These are phyloP conservation scores for Tholera decimalis DNA, from an alignment of 2,888 invertebrate genomes.

Conservation along the genomic window DNA sequence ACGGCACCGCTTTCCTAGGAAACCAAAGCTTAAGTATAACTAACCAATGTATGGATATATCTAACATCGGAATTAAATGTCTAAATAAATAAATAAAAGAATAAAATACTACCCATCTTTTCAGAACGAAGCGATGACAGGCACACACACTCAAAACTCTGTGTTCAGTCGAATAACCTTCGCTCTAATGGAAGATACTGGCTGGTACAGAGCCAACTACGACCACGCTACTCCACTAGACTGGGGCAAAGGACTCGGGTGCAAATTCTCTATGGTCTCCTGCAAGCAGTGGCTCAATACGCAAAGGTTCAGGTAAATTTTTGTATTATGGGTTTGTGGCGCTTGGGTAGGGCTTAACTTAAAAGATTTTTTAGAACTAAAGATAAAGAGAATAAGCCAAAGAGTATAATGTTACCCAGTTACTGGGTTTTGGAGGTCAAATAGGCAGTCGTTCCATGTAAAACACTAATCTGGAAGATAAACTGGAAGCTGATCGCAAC, in stretches of 20 bases:
- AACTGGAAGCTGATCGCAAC: no score
- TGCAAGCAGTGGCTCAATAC: constrained; percentile 99
- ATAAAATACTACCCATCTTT: neutral
- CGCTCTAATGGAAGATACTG: constrained; percentile 99
- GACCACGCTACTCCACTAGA: constrained; percentile 96
- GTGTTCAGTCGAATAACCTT: constrained; percentile 98
- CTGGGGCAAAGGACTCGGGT: constrained; percentile 98
- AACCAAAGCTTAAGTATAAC: no score
- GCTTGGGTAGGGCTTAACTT: constrained; percentile 24
- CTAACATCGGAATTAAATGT: no score
- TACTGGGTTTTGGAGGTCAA: no score
- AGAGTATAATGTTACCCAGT: no score
- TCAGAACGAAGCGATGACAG: constrained; percentile 99
- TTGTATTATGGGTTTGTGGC: constrained; percentile 26
- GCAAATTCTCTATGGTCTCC: constrained; percentile 98
- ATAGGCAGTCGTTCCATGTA: no score
- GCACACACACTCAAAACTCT: constrained; percentile 99
- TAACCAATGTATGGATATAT: no score
- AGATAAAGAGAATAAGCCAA: neutral
- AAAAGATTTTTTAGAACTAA: no score
- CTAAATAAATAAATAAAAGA: no score
- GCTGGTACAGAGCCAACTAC: constrained; percentile 98
- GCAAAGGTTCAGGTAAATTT: constrained; percentile 92
- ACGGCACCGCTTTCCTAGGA: no score
- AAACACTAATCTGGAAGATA: no score